Conservation (phyloP, 1,140 invertebrate genomes). For the Trichomalopsis sarcophagae region DNA sequence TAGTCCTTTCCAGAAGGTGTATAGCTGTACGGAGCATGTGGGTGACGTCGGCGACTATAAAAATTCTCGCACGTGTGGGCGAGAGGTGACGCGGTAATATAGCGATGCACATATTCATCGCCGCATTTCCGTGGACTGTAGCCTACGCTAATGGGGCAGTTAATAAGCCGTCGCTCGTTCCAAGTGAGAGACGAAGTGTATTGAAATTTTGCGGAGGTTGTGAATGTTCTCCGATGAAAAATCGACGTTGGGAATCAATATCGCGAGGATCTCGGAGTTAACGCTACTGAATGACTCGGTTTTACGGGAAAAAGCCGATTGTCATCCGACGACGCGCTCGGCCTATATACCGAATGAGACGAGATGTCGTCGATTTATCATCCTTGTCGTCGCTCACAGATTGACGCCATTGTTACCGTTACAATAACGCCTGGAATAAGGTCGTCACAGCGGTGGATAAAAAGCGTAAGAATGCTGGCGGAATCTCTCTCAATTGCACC, state of each 20-base stretch:
- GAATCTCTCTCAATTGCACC: slow-evolving; percentile 19
- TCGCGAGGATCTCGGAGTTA: slow-evolving; percentile 1
- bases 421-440: slow-evolving; percentile 25
- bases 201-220: neutral
- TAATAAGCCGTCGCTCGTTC: slow-evolving; percentile 13
- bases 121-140: slow-evolving; percentile 6
- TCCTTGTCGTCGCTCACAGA: neutral
- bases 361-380: slow-evolving; percentile 28
- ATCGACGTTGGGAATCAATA: neutral
- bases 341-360: neutral
- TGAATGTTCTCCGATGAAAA: neutral
- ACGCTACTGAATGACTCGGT: neutral
- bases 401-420: slow-evolving; percentile 42
- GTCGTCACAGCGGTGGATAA: slow-evolving; percentile 19
- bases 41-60: slow-evolving; percentile 33
- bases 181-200: neutral
- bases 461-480: neutral
- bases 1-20: neutral
- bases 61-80: slow-evolving; percentile 5
- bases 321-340: neutral
- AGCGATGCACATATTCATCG: neutral
- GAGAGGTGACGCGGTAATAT: neutral
- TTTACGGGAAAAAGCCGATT: neutral
- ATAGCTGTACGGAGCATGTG: slow-evolving; percentile 5
- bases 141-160: slow-evolving; percentile 1